These are phyloP conservation scores for Phragmatobia fuliginosa DNA, from an alignment of 2,888 invertebrate species.

Conservation along the genomic window DNA sequence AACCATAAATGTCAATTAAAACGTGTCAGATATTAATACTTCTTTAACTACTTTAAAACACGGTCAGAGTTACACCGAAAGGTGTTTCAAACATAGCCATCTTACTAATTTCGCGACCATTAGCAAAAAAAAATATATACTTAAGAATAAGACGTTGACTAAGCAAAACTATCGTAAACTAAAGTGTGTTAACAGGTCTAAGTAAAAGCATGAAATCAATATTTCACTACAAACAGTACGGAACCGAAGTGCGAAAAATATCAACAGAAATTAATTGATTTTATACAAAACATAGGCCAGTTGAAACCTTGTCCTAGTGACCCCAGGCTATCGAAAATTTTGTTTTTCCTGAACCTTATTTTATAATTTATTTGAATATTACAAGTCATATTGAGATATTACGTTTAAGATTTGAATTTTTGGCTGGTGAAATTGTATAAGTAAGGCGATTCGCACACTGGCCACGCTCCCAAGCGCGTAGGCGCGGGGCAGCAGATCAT, in stretches of 20 bases:
- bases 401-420: no score
- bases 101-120: not conserved
- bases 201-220: conserved; percentile 59
- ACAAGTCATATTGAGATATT: no score
- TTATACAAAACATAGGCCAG: not conserved
- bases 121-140: not conserved
- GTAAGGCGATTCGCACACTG: no score
- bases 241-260: conserved; percentile 51
- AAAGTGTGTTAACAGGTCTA: conserved; percentile 50
- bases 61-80: not conserved
- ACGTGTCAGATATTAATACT: not conserved
- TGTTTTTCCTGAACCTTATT: no score
- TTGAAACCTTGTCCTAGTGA: not conserved
- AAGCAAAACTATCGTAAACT: conserved; percentile 27
- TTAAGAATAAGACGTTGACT: conserved; percentile 1
- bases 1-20: no score
- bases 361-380: no score
- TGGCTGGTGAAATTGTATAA: no score
- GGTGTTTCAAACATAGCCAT: not conserved
- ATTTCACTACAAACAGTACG: conserved; percentile 37
- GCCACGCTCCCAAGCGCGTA: no score
- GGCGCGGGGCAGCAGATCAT: no score
- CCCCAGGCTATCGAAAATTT: not conserved
- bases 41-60: not conserved
- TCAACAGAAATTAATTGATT: conserved; percentile 43